These are phyloP conservation scores for Thecophora atra DNA, from an alignment of 2,888 invertebrate genomes.

Conservation along the genomic window DNA sequence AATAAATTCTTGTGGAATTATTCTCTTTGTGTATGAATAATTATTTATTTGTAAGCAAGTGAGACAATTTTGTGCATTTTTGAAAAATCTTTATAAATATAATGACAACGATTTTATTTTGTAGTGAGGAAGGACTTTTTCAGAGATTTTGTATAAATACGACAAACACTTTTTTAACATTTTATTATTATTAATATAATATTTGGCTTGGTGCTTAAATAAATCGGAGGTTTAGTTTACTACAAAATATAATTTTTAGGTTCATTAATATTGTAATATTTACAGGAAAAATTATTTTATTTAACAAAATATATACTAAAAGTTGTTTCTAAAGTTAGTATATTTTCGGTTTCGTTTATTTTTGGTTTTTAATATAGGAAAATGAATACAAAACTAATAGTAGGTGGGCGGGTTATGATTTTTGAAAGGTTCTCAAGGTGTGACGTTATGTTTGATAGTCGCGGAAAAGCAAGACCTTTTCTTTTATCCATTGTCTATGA, in stretches of 20 bases:
- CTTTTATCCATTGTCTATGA: background rate
- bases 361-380: slow-evolving; percentile 19
- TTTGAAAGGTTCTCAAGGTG: background rate
- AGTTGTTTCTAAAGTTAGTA: background rate
- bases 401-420: slow-evolving; percentile 13
- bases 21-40: background rate
- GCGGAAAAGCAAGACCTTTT: background rate
- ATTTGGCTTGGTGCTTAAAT: slow-evolving; percentile 26
- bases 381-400: background rate
- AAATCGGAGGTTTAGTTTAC: slow-evolving; percentile 29
- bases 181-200: background rate
- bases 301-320: slow-evolving; percentile 2
- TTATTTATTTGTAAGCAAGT: background rate
- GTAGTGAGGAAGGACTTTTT: background rate
- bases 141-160: too few species aligned
- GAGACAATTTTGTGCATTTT: background rate
- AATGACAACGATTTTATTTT: background rate
- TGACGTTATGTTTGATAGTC: background rate
- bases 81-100: slow-evolving; percentile 3
- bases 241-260: background rate
- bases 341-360: background rate
- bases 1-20: too few species aligned
- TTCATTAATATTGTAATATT: background rate
- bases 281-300: background rate
- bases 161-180: too few species aligned